Evolutionary conservation across 2,113 vertebrate species (phyloP), one percentile per base, ranked within the genome.

Genomic region (Pedetes capensis): DNA sequence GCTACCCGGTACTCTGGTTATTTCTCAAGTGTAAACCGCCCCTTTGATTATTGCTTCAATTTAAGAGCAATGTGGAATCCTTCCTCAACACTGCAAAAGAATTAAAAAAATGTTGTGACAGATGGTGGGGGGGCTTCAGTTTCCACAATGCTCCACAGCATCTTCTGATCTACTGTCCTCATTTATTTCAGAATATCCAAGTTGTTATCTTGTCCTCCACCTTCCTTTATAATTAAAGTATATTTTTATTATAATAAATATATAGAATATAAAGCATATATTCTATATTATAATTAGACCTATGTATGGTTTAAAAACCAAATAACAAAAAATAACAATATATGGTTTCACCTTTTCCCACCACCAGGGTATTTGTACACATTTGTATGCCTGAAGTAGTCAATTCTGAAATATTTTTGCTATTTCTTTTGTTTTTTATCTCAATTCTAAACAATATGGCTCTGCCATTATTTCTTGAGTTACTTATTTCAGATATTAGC

Each of bases 361-460:
- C 47, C 22, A 87, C 61, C 76, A 87, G 47, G 5, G 14, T 51
- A 61, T 61, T 25, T 61, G 59, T 61, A 61, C 22, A 25, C 59
- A 61, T 22, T 61, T 61, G 25, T 61, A 69, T 72, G 34, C 63
- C 57, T 91, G 53, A 91, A 87, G 55, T 93, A 79, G 42, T n/a
- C n/a, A 89, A 32, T 44, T 92, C 61, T 82, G 53, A 82, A 93
- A 78, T 90, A n/a, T 51, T 66, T 37, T 84, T 71, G 44, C 85
- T 86, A 7, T 86, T 86, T 85, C 49, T 92, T 94, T 93, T 66
- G 9, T 2, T 66, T 95, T 92, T 92, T 92, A 71, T 90, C 44
- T 93, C 64, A 82, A 27, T 84, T 78, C 64, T 66, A 80, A 88
- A 74, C 39, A 72, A 51, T 89, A 72, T 44, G 23, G 29, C n/a